Evolutionary conservation across 1,140 invertebrate genomes (phyloP), one percentile per base, ranked within the genome.

Genomic region (Formica exsecta): DNA sequence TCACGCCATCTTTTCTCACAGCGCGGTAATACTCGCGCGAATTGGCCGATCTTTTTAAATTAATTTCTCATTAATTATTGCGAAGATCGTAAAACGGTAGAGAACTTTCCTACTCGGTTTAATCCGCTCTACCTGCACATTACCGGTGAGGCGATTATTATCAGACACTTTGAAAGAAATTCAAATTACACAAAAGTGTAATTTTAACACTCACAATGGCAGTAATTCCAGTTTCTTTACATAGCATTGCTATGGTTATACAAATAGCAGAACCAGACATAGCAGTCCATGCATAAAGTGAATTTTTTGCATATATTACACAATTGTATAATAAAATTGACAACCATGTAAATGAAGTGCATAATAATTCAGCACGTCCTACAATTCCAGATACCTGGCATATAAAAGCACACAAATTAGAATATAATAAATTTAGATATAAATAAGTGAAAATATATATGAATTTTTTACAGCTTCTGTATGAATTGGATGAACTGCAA

Each of bases 191-290:
- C 80, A 54, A 70, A 41, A 85, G 36, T 64, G 48, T 9, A 80
- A 38, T 70, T 61, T 73, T n/a, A 64, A 70, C 86, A 96, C 97
- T 97, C 95, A 98, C 98, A 93, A 98, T 95, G 66, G 97, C 97
- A 75, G 98, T 99, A 57, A 99, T 97, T 11, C 98, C 98, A 94
- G 98, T 98, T 95, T 99, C 99, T 95, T 99, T 99, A 93, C 97
- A 98, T 41, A 99, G 94, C 96, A 99, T 98, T 62, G 98, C 97
- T 25, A 96, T 74, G 22, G 87, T 51, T 86, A 92, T 91, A 51
- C 88, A 93, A 62, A 91, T 64, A 29, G 92, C 89, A 44, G 89
- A 91, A 41, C 88, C 94, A 89, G 76, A 85, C 68, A 94, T 93
- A 81, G 87, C 92, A 44, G 32, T 76, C 77, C 85, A 93, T 86